These are phyloP conservation scores for Raja brachyura DNA, from an alignment of 2,113 vertebrate genomes.

Conservation along the genomic window DNA sequence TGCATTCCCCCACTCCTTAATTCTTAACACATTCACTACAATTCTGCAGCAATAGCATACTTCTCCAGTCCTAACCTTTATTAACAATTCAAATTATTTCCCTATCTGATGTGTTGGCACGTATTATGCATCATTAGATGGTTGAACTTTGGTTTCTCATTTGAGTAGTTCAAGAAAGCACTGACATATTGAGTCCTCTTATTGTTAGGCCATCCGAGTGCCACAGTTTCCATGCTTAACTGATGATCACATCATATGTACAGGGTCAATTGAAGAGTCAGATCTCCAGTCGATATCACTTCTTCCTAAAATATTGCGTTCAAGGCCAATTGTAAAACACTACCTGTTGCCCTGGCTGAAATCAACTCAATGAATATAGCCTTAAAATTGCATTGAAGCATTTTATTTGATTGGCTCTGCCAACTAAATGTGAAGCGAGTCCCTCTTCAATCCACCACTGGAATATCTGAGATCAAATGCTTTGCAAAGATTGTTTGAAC, in stretches of 20 bases:
- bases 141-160: neutral
- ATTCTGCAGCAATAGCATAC: neutral
- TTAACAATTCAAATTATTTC: no score
- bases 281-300: neutral
- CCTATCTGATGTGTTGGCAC: neutral
- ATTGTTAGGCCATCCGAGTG: neutral
- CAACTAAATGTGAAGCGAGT: neutral
- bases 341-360: neutral
- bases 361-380: neutral
- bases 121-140: neutral
- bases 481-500: neutral
- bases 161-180: neutral
- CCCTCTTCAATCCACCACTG: neutral
- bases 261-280: neutral
- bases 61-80: neutral
- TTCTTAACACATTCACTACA: no score
- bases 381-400: neutral
- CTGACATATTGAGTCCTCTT: neutral
- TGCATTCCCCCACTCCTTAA: no score
- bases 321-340: neutral
- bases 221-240: neutral
- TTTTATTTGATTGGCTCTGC: neutral
- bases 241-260: neutral
- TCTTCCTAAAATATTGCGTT: neutral
- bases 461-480: neutral